phyloP scores from a whole-genome alignment of 2,888 invertebrate species.

The Atethmia centrago region DNA sequence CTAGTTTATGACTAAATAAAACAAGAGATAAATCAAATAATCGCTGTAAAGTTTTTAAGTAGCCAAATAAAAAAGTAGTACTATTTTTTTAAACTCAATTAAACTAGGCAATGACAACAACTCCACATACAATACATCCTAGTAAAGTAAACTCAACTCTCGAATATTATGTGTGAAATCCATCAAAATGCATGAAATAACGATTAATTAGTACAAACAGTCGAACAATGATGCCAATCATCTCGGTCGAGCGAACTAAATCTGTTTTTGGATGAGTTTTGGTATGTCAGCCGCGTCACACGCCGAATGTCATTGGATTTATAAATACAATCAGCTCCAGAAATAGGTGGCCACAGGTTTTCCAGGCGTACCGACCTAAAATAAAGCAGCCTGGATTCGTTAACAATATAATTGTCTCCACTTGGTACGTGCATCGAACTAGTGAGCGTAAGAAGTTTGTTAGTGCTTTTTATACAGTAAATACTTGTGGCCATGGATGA shows the following conservation, averaged over 20 bases:
- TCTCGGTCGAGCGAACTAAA: constrained; percentile 85
- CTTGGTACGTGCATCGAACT: constrained; percentile 77
- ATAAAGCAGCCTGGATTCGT: constrained; percentile 91
- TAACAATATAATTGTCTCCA: constrained; percentile 90
- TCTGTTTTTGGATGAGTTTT: constrained; percentile 90
- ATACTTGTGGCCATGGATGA: constrained; percentile 86
- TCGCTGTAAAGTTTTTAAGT: background rate
- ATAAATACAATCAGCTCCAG: constrained; percentile 91
- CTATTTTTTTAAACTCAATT: background rate
- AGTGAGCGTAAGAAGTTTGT: constrained; percentile 80
- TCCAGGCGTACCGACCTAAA: constrained; percentile 90
- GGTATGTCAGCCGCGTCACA: constrained; percentile 89
- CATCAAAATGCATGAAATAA: constrained; percentile 65
- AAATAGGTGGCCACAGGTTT: constrained; percentile 91
- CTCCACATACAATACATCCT: constrained; percentile 44
- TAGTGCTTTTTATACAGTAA: constrained; percentile 76
- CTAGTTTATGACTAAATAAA: constrained; percentile 40
- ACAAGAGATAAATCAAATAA: constrained; percentile 31
- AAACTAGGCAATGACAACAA: constrained; percentile 22
- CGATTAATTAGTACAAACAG: constrained; percentile 80
- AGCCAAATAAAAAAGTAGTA: constrained; percentile 3
- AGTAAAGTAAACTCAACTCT: constrained; percentile 12
- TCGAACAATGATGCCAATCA: constrained; percentile 89
- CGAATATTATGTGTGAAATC: constrained; percentile 52
- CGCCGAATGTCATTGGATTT: constrained; percentile 90